Base-by-base conservation (phyloP, 2,113 vertebrate species). In the Taxidea taxus region DNA sequence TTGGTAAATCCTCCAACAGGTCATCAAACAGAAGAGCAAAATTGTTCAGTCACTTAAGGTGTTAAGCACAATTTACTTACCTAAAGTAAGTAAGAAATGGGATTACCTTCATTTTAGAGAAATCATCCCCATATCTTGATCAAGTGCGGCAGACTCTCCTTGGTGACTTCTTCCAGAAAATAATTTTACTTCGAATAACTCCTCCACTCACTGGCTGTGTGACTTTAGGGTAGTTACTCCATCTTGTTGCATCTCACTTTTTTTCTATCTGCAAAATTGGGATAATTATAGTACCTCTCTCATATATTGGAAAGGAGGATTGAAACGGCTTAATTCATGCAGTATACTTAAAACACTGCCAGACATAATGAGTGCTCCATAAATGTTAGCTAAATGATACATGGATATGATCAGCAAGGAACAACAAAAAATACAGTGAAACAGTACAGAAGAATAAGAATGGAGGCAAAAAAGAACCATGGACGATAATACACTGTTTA, bases 111-210 rank as follows among this genome's bases (percentile, higher is more conserved):
- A 25, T 66, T 44, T 92, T 87, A 90, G 21, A 75, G 72, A 90
- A 96, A 44, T 90, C 81, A 95, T 49, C 27, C 60, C 18, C 5
- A 62, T 20, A 8, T 51, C 94, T 95, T 88, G 16, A 11, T 88
- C 20, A 96, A 91, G 31, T 42, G 2, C 2, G 31, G 21, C 29
- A 82, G 84, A 64, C 34, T 29, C 14, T 62, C 12, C 20, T 92
- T 87, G 94, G 37, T 87, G 66, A 68, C 8, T 85, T 90, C 29
- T 92, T 95, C 56, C 49, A 92, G 77, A 95, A 95, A 97, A 90
- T 49, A 92, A 82, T 96, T 94, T 85, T 64, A 37, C n/a, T 92
- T 66, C 34, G 6, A 92, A 42, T 51, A 15, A 29, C 49, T 94
- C 13, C 68, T 87, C 47, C 2, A 68, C 20, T 89, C 9, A 15